Percentiles rank a stretch among this genome's conserved stretches.
These are phyloP conservation scores for Cettia cetti DNA, from an alignment of 2,113 vertebrate species.

Conservation along the genomic window DNA sequence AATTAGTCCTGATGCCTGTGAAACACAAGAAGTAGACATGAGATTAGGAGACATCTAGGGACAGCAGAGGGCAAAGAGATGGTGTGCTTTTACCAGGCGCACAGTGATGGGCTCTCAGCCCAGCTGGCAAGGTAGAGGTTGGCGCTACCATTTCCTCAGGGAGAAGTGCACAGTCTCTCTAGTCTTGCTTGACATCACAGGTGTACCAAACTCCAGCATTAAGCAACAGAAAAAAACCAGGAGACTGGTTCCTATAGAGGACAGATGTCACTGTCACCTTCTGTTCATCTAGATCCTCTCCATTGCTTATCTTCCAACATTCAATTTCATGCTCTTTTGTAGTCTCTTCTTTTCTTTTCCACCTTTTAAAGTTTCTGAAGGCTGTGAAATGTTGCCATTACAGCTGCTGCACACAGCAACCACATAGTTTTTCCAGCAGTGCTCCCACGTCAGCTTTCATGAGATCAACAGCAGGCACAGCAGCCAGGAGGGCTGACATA, in stretches of 20 bases:
- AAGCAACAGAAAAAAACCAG: neutral
- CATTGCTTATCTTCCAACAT: neutral
- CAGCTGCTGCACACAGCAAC: accelerated
- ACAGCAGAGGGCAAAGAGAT: neutral
- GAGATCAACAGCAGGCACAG: neutral
- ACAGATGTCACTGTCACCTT: neutral
- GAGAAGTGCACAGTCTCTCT: neutral
- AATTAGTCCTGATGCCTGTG: neutral
- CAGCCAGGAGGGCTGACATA: neutral
- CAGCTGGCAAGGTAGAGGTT: neutral
- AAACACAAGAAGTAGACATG: neutral
- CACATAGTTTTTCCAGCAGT: accelerated
- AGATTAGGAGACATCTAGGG: neutral
- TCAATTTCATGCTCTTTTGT: neutral
- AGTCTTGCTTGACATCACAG: neutral
- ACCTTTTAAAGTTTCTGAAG: neutral
- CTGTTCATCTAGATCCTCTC: neutral
- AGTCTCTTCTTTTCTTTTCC: neutral
- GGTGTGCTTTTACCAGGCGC: neutral
- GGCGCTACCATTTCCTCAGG: neutral
- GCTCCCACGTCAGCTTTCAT: neutral
- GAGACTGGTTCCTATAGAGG: neutral
- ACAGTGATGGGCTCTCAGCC: neutral
- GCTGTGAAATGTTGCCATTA: neutral
- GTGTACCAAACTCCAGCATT: neutral